Percentiles rank a stretch among this genome's conserved stretches.
phyloP scores from a whole-genome alignment of 2,113 vertebrate genomes.

The Sinocyclocheilus anshuiensis region DNA sequence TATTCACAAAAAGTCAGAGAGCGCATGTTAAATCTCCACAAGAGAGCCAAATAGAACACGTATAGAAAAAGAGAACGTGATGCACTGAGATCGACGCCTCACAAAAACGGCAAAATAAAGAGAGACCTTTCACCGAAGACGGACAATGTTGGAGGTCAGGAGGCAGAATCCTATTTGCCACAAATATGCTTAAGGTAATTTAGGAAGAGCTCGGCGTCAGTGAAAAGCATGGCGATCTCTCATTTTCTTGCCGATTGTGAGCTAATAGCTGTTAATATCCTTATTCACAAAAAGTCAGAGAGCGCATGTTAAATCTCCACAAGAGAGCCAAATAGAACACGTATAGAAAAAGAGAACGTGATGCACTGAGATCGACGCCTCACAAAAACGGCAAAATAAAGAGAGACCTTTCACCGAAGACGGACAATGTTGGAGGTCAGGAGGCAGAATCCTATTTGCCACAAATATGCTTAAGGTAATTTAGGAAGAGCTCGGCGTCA shows the following conservation, averaged over 20 bases:
- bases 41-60: constrained; percentile 48
- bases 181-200: constrained; percentile 80
- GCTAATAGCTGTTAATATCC: constrained; percentile 6
- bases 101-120: constrained; percentile 4
- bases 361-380: constrained; percentile 14
- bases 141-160: constrained; percentile 55
- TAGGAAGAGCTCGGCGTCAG: constrained; percentile 63
- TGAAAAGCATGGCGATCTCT: constrained; percentile 60
- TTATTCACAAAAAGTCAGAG: constrained; percentile 5
- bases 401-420: constrained; percentile 50
- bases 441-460: constrained; percentile 77
- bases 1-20: constrained; percentile 7
- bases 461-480: constrained; percentile 79
- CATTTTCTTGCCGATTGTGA: too few species aligned
- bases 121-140: constrained; percentile 51
- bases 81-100: constrained; percentile 11
- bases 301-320: background rate
- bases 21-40: background rate
- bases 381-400: constrained; percentile 1
- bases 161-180: constrained; percentile 77
- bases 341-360: constrained; percentile 49
- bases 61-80: constrained; percentile 47
- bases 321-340: constrained; percentile 45
- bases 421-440: constrained; percentile 55
- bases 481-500: constrained; percentile 65